These are phyloP conservation scores for Smutsia gigantea DNA, from an alignment of 2,797 vertebrate species.

Conservation along the genomic window DNA sequence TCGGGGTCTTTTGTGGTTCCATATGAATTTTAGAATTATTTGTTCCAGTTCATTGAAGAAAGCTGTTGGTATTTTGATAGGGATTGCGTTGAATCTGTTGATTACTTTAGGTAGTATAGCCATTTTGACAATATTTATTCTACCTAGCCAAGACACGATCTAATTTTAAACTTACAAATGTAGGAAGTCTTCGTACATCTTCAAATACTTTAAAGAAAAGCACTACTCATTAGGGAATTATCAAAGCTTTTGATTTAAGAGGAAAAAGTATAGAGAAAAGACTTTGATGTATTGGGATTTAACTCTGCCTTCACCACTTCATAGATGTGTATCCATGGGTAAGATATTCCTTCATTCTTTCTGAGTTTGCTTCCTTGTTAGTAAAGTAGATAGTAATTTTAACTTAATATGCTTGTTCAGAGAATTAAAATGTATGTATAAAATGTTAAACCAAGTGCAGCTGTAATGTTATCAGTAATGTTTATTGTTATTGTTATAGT, in stretches of 20 bases:
- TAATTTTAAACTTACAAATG: background rate
- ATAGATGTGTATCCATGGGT: background rate
- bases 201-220: constrained; percentile 36
- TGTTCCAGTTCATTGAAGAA: too few relatives aligned
- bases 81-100: too few relatives aligned
- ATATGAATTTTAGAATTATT: too few relatives aligned
- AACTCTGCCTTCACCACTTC: background rate
- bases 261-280: background rate
- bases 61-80: too few relatives aligned
- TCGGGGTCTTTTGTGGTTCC: too few relatives aligned
- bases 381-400: background rate
- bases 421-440: constrained; percentile 3
- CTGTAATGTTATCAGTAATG: background rate
- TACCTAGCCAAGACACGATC: background rate
- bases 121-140: too few relatives aligned
- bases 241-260: background rate
- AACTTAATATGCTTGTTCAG: background rate
- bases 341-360: constrained; percentile 1
- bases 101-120: too few relatives aligned
- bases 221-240: background rate
- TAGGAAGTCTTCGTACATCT: background rate
- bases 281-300: background rate
- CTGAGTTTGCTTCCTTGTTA: background rate
- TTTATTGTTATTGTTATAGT: background rate
- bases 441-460: background rate